A percentile compares a stretch with the other conserved stretches of the same genome.
phyloP scores from a whole-genome alignment of 2,113 vertebrate species.

The Hylia prasina region DNA sequence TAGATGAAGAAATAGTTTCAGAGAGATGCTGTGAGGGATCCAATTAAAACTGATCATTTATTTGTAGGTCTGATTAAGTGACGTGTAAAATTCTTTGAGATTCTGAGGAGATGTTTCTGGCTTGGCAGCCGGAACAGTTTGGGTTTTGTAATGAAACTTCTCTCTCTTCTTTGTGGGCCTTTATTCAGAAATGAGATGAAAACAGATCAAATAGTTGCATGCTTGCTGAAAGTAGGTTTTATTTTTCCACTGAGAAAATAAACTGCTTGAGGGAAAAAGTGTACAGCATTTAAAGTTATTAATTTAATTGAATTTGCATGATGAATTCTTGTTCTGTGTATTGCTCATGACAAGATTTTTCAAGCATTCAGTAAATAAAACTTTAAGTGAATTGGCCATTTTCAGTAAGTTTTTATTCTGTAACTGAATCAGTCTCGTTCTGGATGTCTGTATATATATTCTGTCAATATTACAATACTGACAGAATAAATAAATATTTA shows the following conservation, averaged over 20 bases:
- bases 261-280: background rate
- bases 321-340: background rate
- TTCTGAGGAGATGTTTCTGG: background rate
- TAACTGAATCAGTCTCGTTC: background rate
- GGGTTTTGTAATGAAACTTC: background rate
- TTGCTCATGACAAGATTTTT: background rate
- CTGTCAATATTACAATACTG: background rate
- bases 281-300: background rate
- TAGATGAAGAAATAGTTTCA: background rate
- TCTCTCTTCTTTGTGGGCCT: background rate
- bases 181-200: background rate
- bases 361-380: background rate
- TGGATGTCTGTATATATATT: background rate
- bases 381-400: background rate
- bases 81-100: background rate
- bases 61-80: background rate
- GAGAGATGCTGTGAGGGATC: background rate
- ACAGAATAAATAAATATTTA: background rate
- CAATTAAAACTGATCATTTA: background rate
- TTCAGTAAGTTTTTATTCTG: background rate
- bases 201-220: background rate
- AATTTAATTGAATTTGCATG: background rate
- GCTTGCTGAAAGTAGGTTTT: background rate
- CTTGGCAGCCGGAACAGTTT: background rate
- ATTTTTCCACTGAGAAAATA: conserved; percentile 14